A percentile compares a stretch with the other conserved stretches of the same genome.
Evolutionary conservation across 92 coral and sea anemone species (phyloP).

Genomic region (Bergia puertoricense): DNA sequence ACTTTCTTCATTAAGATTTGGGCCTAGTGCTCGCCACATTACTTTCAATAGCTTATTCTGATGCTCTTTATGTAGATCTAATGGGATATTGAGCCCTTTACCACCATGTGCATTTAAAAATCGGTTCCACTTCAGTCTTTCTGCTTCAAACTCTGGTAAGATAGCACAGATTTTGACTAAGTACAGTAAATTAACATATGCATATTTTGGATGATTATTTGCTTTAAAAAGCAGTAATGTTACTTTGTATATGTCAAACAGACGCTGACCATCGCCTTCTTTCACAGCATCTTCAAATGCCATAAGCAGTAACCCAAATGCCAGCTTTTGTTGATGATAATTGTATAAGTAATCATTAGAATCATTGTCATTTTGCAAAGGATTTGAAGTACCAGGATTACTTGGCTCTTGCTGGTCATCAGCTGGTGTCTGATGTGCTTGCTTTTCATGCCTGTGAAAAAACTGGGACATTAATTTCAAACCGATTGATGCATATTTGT

Average conservation of each 20-base stretch:
- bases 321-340: constrained; percentile 59
- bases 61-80: constrained; percentile 67
- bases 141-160: constrained; percentile 53
- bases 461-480: too few species aligned
- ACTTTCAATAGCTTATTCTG: constrained; percentile 57
- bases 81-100: constrained; percentile 58
- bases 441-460: too few species aligned
- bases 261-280: constrained; percentile 70
- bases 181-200: constrained; percentile 53
- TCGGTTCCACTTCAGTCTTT: constrained; percentile 47
- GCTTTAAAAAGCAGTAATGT: constrained; percentile 58
- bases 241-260: constrained; percentile 63
- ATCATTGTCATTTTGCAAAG: too few species aligned
- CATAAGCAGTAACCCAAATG: constrained; percentile 55
- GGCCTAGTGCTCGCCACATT: constrained; percentile 60
- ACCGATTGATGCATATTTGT: too few species aligned
- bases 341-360: constrained; percentile 51
- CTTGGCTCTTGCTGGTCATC: too few species aligned
- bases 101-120: constrained; percentile 64
- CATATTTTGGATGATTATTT: constrained; percentile 61
- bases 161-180: constrained; percentile 50
- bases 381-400: too few species aligned
- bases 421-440: too few species aligned
- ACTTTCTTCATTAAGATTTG: constrained; percentile 59
- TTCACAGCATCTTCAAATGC: constrained; percentile 68